A percentile compares a stretch with the other conserved stretches of the same genome.
These are phyloP conservation scores for Lithobates pipiens DNA, from an alignment of 2,797 vertebrate genomes.

Conservation along the genomic window DNA sequence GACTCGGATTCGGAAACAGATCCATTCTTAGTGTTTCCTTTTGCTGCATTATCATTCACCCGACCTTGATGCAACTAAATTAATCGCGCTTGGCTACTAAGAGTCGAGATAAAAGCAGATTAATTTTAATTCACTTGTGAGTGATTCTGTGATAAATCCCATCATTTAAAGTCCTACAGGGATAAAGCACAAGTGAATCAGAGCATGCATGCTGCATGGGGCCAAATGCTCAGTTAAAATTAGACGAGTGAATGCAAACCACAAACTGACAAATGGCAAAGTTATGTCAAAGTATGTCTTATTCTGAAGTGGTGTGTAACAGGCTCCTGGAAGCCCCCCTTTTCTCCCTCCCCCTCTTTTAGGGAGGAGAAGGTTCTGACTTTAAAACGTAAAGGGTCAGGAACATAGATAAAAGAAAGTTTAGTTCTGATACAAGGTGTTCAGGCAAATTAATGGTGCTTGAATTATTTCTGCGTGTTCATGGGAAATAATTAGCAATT, in stretches of 20 bases:
- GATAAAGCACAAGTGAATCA: slow-evolving; percentile 81
- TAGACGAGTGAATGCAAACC: slow-evolving; percentile 83
- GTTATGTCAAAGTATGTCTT: slow-evolving; percentile 79
- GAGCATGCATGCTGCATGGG: slow-evolving; percentile 82
- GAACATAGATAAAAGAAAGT: not conserved
- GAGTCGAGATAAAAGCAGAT: slow-evolving; percentile 72
- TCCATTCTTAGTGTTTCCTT: slow-evolving; percentile 70
- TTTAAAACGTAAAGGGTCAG: slow-evolving; percentile 4
- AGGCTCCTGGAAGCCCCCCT: slow-evolving; percentile 55
- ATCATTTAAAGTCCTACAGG: slow-evolving; percentile 67
- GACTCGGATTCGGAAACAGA: slow-evolving; percentile 66
- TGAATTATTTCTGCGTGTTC: not conserved
- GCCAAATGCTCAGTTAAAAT: slow-evolving; percentile 81
- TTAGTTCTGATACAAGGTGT: slow-evolving; percentile 1
- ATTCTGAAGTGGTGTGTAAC: slow-evolving; percentile 74
- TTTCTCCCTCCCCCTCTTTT: slow-evolving; percentile 44
- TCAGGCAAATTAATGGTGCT: not conserved
- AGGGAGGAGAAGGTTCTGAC: not conserved
- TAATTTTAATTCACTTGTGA: slow-evolving; percentile 71
- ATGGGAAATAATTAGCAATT: not conserved
- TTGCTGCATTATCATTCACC: slow-evolving; percentile 68
- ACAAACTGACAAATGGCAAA: slow-evolving; percentile 85
- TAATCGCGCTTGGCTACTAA: slow-evolving; percentile 73
- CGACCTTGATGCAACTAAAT: slow-evolving; percentile 69
- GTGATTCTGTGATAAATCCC: slow-evolving; percentile 65